These are phyloP conservation scores for Hydriomena furcata DNA, from an alignment of 2,888 invertebrate species.

Conservation along the genomic window DNA sequence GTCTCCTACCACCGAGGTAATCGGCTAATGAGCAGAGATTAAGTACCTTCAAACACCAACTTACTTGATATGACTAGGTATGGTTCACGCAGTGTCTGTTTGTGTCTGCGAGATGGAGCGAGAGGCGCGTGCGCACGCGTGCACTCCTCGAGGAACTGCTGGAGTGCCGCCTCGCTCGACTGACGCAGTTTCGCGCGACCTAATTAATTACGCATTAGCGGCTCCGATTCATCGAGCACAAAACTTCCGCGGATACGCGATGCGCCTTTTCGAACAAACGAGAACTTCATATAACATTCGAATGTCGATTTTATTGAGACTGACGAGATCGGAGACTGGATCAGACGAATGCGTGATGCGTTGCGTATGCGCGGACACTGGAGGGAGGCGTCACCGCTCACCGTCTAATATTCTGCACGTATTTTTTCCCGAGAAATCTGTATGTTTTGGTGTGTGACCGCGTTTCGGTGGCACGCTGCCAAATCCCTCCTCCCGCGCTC, in stretches of 20 bases:
- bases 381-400: constrained; percentile 84
- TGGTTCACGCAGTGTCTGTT: too few relatives aligned
- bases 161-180: too few relatives aligned
- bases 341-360: neutral
- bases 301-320: neutral
- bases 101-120: too few relatives aligned
- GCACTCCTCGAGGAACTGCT: constrained; percentile 35
- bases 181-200: constrained; percentile 50
- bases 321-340: neutral
- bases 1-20: too few relatives aligned
- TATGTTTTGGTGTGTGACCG: constrained; percentile 70
- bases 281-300: too few relatives aligned
- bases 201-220: neutral
- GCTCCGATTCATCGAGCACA: neutral
- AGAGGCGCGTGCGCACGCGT: neutral
- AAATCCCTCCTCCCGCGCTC: constrained; percentile 37
- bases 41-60: too few relatives aligned
- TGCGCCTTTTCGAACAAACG: neutral
- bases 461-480: constrained; percentile 66
- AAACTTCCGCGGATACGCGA: neutral
- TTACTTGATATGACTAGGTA: too few relatives aligned
- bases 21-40: too few relatives aligned
- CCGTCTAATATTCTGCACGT: constrained; percentile 41
- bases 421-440: constrained; percentile 66
- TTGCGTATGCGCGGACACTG: too few relatives aligned